phyloP scores from a whole-genome alignment of 92 coral and sea anemone genomes.

The Bergia puertoricense region DNA sequence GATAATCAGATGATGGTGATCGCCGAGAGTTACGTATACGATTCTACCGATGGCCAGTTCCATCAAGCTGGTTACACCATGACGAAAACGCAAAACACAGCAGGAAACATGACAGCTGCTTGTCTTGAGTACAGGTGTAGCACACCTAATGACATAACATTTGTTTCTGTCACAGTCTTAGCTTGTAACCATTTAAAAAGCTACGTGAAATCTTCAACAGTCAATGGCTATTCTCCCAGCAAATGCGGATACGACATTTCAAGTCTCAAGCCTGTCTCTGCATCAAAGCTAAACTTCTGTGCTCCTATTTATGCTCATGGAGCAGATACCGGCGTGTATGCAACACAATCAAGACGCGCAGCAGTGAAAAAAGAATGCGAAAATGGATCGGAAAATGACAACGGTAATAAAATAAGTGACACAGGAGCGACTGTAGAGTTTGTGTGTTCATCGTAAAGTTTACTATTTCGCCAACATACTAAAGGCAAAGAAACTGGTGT shows the following conservation, averaged over 20 bases:
- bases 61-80: not conserved
- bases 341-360: not conserved
- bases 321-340: not conserved
- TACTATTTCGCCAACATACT: too few relatives aligned
- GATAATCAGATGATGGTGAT: not conserved
- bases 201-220: not conserved
- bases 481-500: too few relatives aligned
- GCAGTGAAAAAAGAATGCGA: not conserved
- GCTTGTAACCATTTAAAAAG: not conserved
- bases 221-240: not conserved
- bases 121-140: slow-evolving; percentile 7
- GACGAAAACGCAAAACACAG: too few relatives aligned
- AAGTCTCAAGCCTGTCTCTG: not conserved
- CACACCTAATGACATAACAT: not conserved
- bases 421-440: not conserved
- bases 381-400: not conserved
- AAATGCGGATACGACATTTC: not conserved
- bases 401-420: not conserved
- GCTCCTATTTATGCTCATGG: not conserved
- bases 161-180: not conserved
- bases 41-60: not conserved
- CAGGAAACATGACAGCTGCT: not conserved
- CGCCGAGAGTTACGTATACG: not conserved
- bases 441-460: too few relatives aligned
- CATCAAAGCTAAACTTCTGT: not conserved